phyloP scores from a whole-genome alignment of 30 jellyfish, hydroid and myxozoan genomes.

The Hydra vulgaris region DNA sequence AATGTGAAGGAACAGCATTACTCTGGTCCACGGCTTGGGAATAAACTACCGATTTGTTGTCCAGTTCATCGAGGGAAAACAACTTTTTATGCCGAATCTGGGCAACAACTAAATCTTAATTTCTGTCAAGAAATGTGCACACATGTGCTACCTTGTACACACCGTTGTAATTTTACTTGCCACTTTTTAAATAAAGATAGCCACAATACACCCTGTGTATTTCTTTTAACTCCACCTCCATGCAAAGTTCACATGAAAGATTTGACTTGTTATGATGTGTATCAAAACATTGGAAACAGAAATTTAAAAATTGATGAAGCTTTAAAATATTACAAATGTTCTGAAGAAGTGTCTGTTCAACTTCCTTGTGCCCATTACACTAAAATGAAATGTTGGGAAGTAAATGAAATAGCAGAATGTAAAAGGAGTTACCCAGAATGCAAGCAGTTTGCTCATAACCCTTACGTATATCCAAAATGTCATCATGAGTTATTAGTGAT shows the following conservation, averaged over 20 bases:
- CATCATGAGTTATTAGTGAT: conserved; percentile 8
- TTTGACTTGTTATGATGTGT: conserved; percentile 11
- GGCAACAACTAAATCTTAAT: not conserved
- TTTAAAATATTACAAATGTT: not conserved
- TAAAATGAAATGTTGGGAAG: not conserved
- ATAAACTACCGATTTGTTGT: conserved; percentile 19
- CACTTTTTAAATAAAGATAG: conserved; percentile 1
- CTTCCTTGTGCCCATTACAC: conserved; percentile 11
- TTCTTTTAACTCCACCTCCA: not conserved
- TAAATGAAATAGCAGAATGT: conserved; percentile 7
- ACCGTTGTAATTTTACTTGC: conserved; percentile 3
- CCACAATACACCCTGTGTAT: not conserved
- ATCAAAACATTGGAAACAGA: not conserved
- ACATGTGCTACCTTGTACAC: not conserved
- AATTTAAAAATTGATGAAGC: conserved; percentile 4
- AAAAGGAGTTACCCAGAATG: conserved; percentile 15
- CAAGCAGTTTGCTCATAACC: conserved; percentile 8
- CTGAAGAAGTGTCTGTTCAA: not conserved
- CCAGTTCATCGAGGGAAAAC: conserved; percentile 15
- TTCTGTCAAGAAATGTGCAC: conserved; percentile 10
- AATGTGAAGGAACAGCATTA: not conserved
- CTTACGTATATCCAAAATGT: not conserved
- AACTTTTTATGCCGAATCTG: not conserved
- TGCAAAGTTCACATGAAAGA: not conserved
- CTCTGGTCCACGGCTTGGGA: conserved; percentile 17